Percentiles rank a stretch among this genome's conserved stretches.
Conservation (phyloP, 2,888 invertebrate species). For the Cerastis leucographa region DNA sequence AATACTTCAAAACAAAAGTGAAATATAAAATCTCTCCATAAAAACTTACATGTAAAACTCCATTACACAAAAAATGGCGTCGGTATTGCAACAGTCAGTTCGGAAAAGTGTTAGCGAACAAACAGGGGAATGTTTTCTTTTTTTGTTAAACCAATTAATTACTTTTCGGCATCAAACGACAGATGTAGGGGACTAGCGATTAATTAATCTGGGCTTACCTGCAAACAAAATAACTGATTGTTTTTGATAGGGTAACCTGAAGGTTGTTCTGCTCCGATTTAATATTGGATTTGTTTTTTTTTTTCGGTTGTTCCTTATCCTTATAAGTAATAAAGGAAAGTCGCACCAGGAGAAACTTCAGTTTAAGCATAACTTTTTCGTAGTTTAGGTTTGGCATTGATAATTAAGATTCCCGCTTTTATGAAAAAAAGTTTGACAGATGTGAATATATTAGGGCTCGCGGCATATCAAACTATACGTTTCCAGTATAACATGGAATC, state of each 20-base stretch:
- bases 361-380: not conserved
- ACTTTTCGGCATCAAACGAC: conserved; percentile 48
- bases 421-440: not conserved
- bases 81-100: conserved; percentile 29
- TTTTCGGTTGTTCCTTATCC: not conserved
- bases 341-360: not conserved
- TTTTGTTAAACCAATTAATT: conserved; percentile 52
- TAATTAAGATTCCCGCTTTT: not conserved
- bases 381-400: not conserved
- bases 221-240: conserved; percentile 16
- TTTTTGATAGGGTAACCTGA: conserved; percentile 17
- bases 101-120: conserved; percentile 23
- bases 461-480: too few species aligned
- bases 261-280: not conserved
- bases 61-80: conserved; percentile 21
- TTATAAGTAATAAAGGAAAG: not conserved
- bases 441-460: not conserved
- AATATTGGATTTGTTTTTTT: conserved; percentile 1
- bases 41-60: not conserved
- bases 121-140: conserved; percentile 2
- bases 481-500: too few species aligned
- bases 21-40: not conserved
- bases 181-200: conserved; percentile 40
- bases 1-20: not conserved
- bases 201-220: conserved; percentile 50